Conservation (phyloP, 2,888 invertebrate genomes). For the Tiliacea citrago region DNA sequence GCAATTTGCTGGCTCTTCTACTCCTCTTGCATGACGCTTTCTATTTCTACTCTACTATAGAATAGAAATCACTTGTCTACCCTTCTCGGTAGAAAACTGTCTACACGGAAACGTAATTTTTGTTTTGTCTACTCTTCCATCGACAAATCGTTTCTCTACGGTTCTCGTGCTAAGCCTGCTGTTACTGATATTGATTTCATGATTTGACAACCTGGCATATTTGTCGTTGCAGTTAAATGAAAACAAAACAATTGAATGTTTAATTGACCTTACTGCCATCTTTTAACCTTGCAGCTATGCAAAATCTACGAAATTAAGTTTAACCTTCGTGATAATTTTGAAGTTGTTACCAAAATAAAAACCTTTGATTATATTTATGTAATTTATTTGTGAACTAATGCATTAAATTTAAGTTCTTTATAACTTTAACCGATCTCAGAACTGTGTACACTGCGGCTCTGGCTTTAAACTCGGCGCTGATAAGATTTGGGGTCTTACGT, state of each 20-base stretch:
- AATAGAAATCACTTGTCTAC: no score
- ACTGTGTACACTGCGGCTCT: neutral
- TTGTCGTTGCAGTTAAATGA: neutral
- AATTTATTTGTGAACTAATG: neutral
- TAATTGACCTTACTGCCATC: constrained; percentile 23
- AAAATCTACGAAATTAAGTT: constrained; percentile 31
- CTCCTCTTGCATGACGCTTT: neutral
- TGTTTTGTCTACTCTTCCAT: no score
- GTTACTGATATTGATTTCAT: constrained; percentile 5
- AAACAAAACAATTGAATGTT: constrained; percentile 15
- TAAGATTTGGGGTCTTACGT: neutral
- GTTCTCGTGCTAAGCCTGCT: no score
- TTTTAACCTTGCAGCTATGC: constrained; percentile 34
- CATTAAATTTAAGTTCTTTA: neutral
- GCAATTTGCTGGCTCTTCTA: neutral
- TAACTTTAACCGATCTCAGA: neutral
- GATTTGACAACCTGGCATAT: constrained; percentile 2
- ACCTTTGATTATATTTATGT: constrained; percentile 7
- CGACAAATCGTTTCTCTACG: no score
- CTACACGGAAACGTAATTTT: no score
- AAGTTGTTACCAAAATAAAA: constrained; percentile 20
- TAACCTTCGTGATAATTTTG: constrained; percentile 31
- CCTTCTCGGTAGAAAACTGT: no score
- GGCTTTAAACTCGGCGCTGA: neutral
- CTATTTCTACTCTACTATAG: no score